These are phyloP conservation scores for Eulemur rufifrons DNA, from an alignment of 2,113 vertebrate genomes.

Conservation along the genomic window DNA sequence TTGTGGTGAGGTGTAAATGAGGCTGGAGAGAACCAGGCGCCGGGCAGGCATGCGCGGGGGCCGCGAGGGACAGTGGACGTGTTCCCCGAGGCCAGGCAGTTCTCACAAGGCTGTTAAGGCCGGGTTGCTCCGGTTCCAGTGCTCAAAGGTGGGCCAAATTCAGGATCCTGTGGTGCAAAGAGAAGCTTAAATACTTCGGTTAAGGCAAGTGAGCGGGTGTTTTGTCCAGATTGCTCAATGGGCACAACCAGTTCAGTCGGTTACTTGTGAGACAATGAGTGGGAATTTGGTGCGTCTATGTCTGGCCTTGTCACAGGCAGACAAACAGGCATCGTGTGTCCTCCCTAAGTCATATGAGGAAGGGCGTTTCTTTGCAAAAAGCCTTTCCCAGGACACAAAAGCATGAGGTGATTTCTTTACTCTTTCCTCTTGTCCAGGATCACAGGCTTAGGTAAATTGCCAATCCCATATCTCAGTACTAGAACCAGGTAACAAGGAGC, in stretches of 20 bases:
- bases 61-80: fast-evolving
- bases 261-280: not conserved
- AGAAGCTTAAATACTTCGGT: not conserved
- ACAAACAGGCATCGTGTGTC: not conserved
- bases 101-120: too few species aligned
- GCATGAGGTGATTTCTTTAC: not conserved
- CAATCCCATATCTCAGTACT: not conserved
- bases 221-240: not conserved
- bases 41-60: fast-evolving
- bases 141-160: too few species aligned
- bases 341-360: not conserved
- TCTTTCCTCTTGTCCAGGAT: not conserved
- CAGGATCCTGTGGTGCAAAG: not conserved
- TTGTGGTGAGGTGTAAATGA: not conserved
- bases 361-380: not conserved
- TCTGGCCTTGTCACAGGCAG: not conserved
- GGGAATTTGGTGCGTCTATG: not conserved
- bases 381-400: not conserved
- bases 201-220: not conserved
- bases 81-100: not conserved
- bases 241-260: not conserved
- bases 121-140: not conserved
- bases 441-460: not conserved
- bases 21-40: not conserved
- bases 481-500: not conserved